Base-by-base conservation (phyloP, 2,888 invertebrate species). In the Heliconius sara region DNA sequence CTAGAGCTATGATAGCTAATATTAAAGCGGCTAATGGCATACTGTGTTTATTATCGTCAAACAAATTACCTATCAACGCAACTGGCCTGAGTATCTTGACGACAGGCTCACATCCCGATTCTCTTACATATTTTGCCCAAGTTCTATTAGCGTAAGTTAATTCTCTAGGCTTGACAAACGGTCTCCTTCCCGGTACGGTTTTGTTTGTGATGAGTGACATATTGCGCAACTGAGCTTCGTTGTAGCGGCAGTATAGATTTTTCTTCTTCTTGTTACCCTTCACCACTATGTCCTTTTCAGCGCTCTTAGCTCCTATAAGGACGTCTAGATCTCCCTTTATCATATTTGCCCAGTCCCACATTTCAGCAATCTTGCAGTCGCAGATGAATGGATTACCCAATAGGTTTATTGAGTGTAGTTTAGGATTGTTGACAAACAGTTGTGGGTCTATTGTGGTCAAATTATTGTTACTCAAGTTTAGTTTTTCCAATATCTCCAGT, bases 261-360 rank as follows among this genome's bases (percentile, higher is more conserved):
- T 96, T 97, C 87, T 96, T 96, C 84, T 96, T 95, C 87, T 97
- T 97, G 68, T 95, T 96, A 34, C 96, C 96, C 80, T 97, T 96
- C 0, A 96, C 95, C 0, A 96, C 95, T 47, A 96, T 96, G 82
- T 96, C 96, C 82, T 96, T 96, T 66, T 96, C 96, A 7, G 96
- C 95, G 66, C 96, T 95, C 84, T 96, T 96, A 2, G 97, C 96
- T 65, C 97, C 97, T 27, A 97, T 94, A 60, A 97, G 92, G 47
- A 97, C 95, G 81, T 96, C 95, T 71, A 97, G 89, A 84, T 97
- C 96, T 19, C 96, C 96, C 85, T 96, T 96, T 60, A 96, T 96
- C 89, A 96, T 95, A 63, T 96, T 92, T 0, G 97, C 97, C 97
- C 97, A 97, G 84, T 97, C 96, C 97, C 97, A 97, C 94, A 97